These are phyloP conservation scores for Ophiothrix spiculata DNA, from an alignment of 35 echinoderm and acorn worm genomes.

Conservation along the genomic window DNA sequence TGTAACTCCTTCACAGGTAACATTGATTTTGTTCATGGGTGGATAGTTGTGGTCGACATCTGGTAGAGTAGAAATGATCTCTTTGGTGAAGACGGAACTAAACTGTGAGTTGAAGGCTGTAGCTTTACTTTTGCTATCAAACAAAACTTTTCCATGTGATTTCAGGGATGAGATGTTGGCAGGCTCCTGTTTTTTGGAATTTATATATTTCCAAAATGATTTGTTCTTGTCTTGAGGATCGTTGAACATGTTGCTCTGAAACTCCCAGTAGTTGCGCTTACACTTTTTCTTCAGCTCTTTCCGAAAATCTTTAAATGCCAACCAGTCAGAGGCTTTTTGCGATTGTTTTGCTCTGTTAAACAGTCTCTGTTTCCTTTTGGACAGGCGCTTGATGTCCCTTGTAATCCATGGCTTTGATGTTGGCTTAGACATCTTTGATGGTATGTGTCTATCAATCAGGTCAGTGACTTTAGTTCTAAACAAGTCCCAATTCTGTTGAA, in stretches of 20 bases:
- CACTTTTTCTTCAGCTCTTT: background rate
- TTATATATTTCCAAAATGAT: constrained; percentile 47
- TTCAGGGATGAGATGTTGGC: constrained; percentile 18
- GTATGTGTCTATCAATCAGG: too few species aligned
- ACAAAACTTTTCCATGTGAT: background rate
- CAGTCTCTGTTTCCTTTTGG: constrained; percentile 7
- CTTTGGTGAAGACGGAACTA: constrained; percentile 37
- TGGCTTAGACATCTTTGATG: background rate
- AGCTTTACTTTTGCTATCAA: constrained; percentile 35
- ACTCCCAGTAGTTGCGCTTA: constrained; percentile 29
- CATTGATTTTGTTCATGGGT: background rate
- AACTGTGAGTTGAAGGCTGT: constrained; percentile 34
- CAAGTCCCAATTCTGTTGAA: background rate
- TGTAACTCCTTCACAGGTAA: background rate
- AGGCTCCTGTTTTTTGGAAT: constrained; percentile 39
- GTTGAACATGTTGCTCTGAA: constrained; percentile 30
- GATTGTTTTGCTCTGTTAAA: constrained; percentile 10
- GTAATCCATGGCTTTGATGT: constrained; percentile 30
- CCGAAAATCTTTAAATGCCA: constrained; percentile 9
- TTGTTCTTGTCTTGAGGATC: background rate
- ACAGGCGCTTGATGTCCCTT: background rate
- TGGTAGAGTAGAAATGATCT: constrained; percentile 22
- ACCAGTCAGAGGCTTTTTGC: constrained; percentile 6
- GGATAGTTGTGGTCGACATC: too few species aligned
- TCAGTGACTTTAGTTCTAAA: background rate